Conservation (phyloP, 2,797 vertebrate species). For the Alca torda region DNA sequence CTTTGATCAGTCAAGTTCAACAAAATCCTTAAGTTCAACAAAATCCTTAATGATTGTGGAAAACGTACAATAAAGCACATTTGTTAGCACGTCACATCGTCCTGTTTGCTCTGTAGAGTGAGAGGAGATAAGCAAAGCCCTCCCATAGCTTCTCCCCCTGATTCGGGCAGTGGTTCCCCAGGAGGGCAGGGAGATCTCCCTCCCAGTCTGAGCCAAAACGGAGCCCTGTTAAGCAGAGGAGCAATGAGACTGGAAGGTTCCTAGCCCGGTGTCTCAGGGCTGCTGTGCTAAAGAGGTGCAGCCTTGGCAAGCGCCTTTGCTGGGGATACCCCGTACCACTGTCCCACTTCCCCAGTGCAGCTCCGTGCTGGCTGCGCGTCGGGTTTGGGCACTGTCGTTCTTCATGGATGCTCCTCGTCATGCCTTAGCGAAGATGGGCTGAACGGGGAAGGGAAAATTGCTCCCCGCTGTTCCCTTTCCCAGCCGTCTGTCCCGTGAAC, state of each 20-base stretch:
- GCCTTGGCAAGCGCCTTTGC: accelerated
- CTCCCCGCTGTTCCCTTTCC: background rate
- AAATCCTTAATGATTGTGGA: conserved; percentile 51
- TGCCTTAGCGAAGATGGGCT: background rate
- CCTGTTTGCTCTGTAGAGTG: conserved; percentile 35
- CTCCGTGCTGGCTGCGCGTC: accelerated
- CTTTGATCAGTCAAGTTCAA: background rate
- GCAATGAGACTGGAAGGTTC: background rate
- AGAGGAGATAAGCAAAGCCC: background rate
- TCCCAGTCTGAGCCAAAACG: background rate
- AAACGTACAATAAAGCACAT: conserved; percentile 67
- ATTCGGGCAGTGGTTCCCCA: background rate
- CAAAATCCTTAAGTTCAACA: background rate
- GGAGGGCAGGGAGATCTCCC: background rate
- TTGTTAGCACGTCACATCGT: background rate
- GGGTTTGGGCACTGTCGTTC: accelerated
- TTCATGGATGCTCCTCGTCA: background rate
- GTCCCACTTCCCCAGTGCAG: accelerated
- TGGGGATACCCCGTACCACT: accelerated
- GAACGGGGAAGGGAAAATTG: background rate
- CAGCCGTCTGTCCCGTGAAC: background rate
- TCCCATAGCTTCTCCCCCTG: background rate
- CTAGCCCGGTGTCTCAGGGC: background rate
- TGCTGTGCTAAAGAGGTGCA: background rate
- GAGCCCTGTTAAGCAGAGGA: background rate